Conservation (phyloP, 2,113 vertebrate genomes). For the Zonotrichia leucophrys region DNA sequence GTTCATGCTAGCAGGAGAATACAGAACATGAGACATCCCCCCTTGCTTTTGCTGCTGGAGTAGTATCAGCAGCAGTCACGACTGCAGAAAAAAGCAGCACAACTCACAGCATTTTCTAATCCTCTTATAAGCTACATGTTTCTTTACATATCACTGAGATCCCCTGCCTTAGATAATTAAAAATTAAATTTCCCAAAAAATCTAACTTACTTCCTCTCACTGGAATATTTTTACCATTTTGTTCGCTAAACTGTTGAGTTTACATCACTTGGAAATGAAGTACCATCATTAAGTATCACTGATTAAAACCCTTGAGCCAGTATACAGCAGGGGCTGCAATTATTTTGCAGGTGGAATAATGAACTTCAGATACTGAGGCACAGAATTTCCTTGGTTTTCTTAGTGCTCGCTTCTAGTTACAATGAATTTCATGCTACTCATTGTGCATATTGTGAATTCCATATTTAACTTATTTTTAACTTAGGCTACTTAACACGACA, state of each 20-base stretch:
- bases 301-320: not conserved
- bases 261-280: not conserved
- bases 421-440: not conserved
- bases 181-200: not conserved
- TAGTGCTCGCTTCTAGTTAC: not conserved
- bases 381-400: not conserved
- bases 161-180: not conserved
- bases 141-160: not conserved
- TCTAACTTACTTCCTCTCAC: not conserved
- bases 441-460: not conserved
- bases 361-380: not conserved
- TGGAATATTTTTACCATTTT: not conserved
- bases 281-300: not conserved
- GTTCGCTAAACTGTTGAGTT: not conserved
- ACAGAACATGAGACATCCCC: not conserved
- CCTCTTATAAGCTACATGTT: not conserved
- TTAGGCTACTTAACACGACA: not conserved
- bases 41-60: not conserved
- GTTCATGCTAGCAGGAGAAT: not conserved
- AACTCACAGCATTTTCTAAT: not conserved
- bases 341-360: not conserved
- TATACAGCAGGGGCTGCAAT: not conserved
- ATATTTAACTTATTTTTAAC: not conserved
- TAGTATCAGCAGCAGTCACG: not conserved
- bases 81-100: not conserved